These are phyloP conservation scores for Sebastes nivosus DNA, from an alignment of 2,797 vertebrate species.

Conservation along the genomic window DNA sequence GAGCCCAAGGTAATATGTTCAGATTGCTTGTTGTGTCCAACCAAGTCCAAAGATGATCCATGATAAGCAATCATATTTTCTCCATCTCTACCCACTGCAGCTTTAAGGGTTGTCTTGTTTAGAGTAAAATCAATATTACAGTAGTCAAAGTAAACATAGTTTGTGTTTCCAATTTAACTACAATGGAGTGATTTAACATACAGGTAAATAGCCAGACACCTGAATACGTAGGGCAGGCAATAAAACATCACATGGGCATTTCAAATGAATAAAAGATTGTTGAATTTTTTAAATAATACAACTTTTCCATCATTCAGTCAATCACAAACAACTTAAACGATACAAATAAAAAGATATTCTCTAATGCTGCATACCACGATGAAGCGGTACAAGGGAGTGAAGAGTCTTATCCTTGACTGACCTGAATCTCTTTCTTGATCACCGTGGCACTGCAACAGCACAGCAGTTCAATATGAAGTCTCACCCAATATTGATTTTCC, in stretches of 20 bases:
- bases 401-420: neutral
- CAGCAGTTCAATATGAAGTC: neutral
- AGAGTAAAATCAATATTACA: too few relatives aligned
- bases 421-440: neutral
- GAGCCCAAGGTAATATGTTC: neutral
- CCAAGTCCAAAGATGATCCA: neutral
- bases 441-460: neutral
- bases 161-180: too few relatives aligned
- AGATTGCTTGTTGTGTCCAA: neutral
- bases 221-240: accelerated
- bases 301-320: too few relatives aligned
- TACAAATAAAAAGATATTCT: neutral
- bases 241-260: too few relatives aligned
- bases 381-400: neutral
- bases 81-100: too few relatives aligned
- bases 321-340: neutral
- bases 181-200: too few relatives aligned
- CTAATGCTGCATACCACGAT: neutral
- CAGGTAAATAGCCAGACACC: too few relatives aligned
- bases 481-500: neutral
- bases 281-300: too few relatives aligned
- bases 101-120: too few relatives aligned
- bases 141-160: too few relatives aligned
- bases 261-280: too few relatives aligned
- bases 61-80: neutral